phyloP scores from a whole-genome alignment of 2,113 vertebrate species.

The Vulpes vulpes region DNA sequence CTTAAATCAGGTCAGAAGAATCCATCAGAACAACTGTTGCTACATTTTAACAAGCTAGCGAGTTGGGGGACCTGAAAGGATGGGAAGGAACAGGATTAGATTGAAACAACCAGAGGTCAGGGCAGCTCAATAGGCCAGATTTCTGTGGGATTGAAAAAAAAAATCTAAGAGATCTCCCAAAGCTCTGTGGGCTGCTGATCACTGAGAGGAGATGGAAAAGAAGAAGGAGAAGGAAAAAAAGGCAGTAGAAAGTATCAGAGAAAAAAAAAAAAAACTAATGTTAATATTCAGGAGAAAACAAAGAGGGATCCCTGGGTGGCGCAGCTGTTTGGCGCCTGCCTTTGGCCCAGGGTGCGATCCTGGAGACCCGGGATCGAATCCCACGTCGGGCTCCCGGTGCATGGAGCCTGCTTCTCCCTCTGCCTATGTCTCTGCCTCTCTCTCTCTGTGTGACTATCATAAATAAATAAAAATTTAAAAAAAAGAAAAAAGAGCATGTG shows the following conservation, averaged over 20 bases:
- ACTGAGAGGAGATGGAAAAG: neutral
- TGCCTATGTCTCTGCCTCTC: too few species aligned
- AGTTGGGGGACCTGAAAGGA: conserved; percentile 17
- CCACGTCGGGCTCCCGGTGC: too few species aligned
- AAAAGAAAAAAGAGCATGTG: neutral
- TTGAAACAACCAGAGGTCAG: conserved; percentile 34
- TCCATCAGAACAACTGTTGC: conserved; percentile 47
- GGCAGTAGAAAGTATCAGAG: neutral
- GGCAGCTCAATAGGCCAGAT: neutral
- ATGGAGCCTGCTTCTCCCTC: too few species aligned
- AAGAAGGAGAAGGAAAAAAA: neutral
- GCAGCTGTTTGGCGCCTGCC: too few species aligned
- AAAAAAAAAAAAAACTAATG: neutral
- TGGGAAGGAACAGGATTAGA: neutral
- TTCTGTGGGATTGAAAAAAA: conserved; percentile 44
- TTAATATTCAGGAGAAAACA: conserved; percentile 11
- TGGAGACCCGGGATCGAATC: too few species aligned
- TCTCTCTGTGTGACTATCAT: too few species aligned
- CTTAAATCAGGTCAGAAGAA: conserved; percentile 48
- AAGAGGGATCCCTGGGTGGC: neutral
- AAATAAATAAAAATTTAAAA: neutral
- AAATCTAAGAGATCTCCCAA: neutral
- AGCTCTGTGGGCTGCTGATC: conserved; percentile 57
- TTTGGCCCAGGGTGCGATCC: too few species aligned
- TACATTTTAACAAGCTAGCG: conserved; percentile 19